Conservation (phyloP, 2,113 vertebrate species). For the Coturnix japonica region DNA sequence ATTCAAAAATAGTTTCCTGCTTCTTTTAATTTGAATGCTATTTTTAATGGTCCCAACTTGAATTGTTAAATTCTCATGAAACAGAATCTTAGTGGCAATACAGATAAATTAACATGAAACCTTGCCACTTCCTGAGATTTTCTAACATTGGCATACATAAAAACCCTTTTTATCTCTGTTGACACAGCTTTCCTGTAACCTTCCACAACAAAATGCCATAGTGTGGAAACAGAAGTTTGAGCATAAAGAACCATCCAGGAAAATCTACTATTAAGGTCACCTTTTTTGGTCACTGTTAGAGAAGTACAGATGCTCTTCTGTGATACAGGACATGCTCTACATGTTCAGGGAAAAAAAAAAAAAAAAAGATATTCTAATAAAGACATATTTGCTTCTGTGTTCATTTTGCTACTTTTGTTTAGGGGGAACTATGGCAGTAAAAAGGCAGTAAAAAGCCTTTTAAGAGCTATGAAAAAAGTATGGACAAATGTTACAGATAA, state of each 20-base stretch:
- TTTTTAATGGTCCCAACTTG: not conserved
- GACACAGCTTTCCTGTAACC: not conserved
- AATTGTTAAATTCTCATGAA: not conserved
- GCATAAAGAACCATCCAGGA: not conserved
- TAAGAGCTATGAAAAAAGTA: slow-evolving; percentile 17
- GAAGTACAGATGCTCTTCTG: not conserved
- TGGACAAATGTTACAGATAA: not conserved
- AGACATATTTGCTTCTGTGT: not conserved
- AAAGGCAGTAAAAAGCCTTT: not conserved
- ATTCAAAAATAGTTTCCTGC: not conserved
- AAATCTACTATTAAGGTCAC: not conserved
- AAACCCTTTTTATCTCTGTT: not conserved
- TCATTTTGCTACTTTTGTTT: not conserved
- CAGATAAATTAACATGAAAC: not conserved
- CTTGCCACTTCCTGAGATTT: not conserved
- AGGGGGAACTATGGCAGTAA: not conserved
- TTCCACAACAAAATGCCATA: not conserved
- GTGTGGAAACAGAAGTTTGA: not conserved
- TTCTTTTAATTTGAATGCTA: not conserved
- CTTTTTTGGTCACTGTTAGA: not conserved
- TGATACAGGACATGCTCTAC: not conserved
- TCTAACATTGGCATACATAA: not conserved
- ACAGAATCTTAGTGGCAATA: not conserved
- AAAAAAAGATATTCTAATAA: not conserved
- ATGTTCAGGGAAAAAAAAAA: too few relatives aligned